A percentile compares a stretch with the other conserved stretches of the same genome.
phyloP scores from a whole-genome alignment of 2,888 invertebrate genomes.

The Helicoverpa assulta region DNA sequence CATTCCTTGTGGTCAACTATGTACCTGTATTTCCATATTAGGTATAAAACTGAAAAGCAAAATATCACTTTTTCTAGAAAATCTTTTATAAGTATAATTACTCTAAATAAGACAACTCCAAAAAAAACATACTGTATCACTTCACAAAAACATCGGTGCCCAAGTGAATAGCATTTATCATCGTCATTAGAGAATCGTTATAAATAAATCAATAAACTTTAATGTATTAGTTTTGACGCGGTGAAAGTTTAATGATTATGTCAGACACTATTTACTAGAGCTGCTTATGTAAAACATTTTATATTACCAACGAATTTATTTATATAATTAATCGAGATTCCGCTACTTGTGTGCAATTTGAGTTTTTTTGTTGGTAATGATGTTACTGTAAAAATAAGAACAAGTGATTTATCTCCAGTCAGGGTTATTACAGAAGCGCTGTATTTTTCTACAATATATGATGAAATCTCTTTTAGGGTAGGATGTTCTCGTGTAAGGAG shows the following conservation, averaged over 20 bases:
- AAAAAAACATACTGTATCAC: conserved; percentile 40
- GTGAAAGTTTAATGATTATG: conserved; percentile 73
- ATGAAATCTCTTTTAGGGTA: too few relatives aligned
- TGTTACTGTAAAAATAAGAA: background rate
- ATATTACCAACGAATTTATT: conserved; percentile 54
- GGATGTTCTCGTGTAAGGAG: too few relatives aligned
- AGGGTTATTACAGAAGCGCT: background rate
- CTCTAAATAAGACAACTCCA: background rate
- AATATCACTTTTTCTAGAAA: too few relatives aligned
- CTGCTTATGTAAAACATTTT: conserved; percentile 58
- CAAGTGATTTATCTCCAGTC: background rate
- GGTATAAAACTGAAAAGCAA: too few relatives aligned
- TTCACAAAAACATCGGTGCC: conserved; percentile 59
- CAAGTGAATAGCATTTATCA: conserved; percentile 76
- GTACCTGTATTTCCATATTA: too few relatives aligned
- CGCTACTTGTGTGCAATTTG: conserved; percentile 30
- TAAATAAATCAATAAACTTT: conserved; percentile 69
- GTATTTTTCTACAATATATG: too few relatives aligned
- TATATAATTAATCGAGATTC: conserved; percentile 56
- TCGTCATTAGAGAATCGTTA: conserved; percentile 65
- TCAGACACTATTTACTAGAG: conserved; percentile 61
- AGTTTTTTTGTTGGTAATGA: conserved; percentile 8
- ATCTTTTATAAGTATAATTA: background rate
- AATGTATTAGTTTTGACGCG: conserved; percentile 68
- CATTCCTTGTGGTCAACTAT: too few relatives aligned